These are phyloP conservation scores for Dipodomys merriami DNA, from an alignment of 2,113 vertebrate genomes.

Conservation along the genomic window DNA sequence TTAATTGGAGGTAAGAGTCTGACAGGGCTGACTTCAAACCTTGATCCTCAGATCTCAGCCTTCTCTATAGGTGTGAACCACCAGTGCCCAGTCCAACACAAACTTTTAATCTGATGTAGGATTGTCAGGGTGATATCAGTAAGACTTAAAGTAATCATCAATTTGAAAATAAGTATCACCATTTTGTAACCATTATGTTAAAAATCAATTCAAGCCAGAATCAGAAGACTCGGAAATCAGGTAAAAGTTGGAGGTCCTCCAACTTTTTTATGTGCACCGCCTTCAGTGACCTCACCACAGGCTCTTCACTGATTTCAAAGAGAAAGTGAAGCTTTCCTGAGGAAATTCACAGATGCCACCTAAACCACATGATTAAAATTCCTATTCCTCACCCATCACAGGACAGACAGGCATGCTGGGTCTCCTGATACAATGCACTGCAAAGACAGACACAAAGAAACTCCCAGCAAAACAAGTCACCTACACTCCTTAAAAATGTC, in stretches of 20 bases:
- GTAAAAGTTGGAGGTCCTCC: neutral
- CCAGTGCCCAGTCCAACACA: neutral
- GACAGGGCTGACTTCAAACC: too few relatives aligned
- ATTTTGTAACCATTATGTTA: neutral
- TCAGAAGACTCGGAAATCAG: neutral
- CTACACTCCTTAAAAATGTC: neutral
- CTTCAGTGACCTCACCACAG: neutral
- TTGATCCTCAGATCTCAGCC: too few relatives aligned
- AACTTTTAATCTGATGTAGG: neutral
- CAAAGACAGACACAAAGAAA: neutral
- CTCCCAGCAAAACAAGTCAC: neutral
- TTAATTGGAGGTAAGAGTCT: too few relatives aligned
- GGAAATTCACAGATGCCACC: neutral
- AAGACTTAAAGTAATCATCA: neutral
- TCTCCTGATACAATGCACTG: neutral
- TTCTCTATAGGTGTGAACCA: too few relatives aligned
- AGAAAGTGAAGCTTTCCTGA: neutral
- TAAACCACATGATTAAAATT: neutral
- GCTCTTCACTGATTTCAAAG: neutral
- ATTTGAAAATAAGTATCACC: neutral
- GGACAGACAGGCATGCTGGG: neutral
- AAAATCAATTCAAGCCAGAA: neutral
- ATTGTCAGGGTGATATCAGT: neutral
- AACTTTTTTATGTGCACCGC: too few relatives aligned
- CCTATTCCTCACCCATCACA: neutral